phyloP scores from a whole-genome alignment of 2,888 invertebrate species.

The Orthosia gothica region DNA sequence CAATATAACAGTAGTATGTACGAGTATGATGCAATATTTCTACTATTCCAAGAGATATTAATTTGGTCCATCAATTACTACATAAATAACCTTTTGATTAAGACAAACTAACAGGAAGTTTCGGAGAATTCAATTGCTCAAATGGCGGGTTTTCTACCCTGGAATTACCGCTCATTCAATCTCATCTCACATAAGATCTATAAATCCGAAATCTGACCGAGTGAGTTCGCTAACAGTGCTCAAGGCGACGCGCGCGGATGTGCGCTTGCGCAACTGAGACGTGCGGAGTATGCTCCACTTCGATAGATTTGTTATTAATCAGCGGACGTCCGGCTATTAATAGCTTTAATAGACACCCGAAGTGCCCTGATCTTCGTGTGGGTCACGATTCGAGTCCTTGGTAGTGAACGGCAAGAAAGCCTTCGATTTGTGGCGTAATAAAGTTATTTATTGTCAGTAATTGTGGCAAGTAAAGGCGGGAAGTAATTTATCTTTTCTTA shows the following conservation, averaged over 20 bases:
- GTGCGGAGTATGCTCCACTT: conserved; percentile 66
- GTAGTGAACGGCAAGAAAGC: conserved; percentile 33
- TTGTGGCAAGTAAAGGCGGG: conserved; percentile 30
- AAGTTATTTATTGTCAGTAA: conserved; percentile 29
- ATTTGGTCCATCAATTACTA: background rate
- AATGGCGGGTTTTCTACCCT: background rate
- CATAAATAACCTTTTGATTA: background rate
- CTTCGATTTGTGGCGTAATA: conserved; percentile 23
- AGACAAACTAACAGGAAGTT: background rate
- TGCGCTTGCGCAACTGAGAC: conserved; percentile 68
- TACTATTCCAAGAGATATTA: background rate
- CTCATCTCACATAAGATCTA: conserved; percentile 35
- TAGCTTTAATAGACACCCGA: conserved; percentile 47
- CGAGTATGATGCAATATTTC: background rate
- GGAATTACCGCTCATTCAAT: conserved; percentile 16
- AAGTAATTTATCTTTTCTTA: conserved; percentile 44
- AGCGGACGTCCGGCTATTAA: conserved; percentile 65
- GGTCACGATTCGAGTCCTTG: conserved; percentile 53
- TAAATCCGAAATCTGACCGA: conserved; percentile 53
- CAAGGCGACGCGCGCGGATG: conserved; percentile 74
- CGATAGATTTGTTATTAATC: conserved; percentile 62
- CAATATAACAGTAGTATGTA: background rate
- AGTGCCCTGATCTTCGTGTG: conserved; percentile 50
- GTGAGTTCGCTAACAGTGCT: conserved; percentile 65
- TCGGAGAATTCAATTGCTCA: background rate